phyloP scores from a whole-genome alignment of 2,113 vertebrate genomes.

The Fregetta grallaria region DNA sequence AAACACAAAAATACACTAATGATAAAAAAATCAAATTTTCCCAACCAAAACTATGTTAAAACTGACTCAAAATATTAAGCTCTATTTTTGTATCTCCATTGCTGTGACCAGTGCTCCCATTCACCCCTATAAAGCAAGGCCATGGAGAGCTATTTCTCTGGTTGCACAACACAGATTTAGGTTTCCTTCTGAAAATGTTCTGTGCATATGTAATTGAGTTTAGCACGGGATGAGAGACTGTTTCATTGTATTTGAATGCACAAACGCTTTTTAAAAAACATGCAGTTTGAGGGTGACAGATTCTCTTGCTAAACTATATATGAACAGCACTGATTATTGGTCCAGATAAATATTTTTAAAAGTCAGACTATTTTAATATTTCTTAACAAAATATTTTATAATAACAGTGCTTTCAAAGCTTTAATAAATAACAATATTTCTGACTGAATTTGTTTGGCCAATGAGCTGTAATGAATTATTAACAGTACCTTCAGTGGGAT shows the following conservation, averaged over 20 bases:
- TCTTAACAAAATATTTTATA: neutral
- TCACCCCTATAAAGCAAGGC: neutral
- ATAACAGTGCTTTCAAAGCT: neutral
- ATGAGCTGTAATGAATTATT: neutral
- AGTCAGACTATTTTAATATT: neutral
- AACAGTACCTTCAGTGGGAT: neutral
- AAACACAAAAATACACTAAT: neutral
- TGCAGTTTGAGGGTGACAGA: neutral
- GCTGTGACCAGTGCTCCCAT: neutral
- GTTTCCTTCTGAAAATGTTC: neutral
- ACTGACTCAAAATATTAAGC: neutral
- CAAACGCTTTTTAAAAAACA: neutral
- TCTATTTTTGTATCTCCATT: neutral
- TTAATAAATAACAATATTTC: neutral
- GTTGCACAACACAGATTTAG: neutral
- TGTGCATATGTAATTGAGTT: neutral
- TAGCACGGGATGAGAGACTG: neutral
- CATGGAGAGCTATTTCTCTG: neutral
- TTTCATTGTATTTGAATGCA: neutral
- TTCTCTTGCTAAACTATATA: neutral
- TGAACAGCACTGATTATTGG: neutral
- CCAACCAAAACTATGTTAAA: neutral
- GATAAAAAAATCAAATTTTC: neutral
- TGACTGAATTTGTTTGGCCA: neutral
- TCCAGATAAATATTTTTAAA: neutral